These are phyloP conservation scores for Marcusenius ussheri DNA, from an alignment of 2,113 vertebrate genomes.

Conservation along the genomic window DNA sequence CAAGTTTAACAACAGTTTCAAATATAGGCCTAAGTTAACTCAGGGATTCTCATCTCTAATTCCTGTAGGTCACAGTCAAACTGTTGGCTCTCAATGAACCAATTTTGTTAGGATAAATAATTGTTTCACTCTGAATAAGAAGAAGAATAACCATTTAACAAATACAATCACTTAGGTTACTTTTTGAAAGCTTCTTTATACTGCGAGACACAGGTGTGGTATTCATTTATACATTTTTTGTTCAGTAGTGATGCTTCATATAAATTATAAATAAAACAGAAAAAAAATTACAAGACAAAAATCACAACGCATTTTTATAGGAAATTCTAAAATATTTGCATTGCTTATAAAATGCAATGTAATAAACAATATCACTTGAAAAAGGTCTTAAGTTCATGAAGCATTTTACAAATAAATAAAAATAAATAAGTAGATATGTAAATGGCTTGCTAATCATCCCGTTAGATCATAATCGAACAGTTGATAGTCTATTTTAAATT, in stretches of 20 bases:
- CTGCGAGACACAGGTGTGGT: neutral
- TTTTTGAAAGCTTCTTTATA: neutral
- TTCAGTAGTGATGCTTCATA: neutral
- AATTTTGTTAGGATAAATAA: neutral
- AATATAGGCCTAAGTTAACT: neutral
- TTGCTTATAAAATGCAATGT: neutral
- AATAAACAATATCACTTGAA: neutral
- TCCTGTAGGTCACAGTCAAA: neutral
- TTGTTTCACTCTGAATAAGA: neutral
- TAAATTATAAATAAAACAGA: neutral
- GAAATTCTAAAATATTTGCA: neutral
- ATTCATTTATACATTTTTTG: neutral
- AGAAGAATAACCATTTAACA: neutral
- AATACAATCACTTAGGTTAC: neutral
- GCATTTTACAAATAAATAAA: neutral
- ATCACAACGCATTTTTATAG: slow-evolving; percentile 74
- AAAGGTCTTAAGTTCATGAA: neutral
- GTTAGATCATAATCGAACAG: neutral
- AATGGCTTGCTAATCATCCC: neutral
- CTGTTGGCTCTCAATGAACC: neutral
- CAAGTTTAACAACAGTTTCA: neutral
- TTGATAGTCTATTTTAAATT: neutral
- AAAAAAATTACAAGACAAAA: slow-evolving; percentile 71
- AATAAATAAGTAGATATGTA: neutral
- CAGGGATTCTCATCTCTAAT: neutral